Evolutionary conservation across 2,113 vertebrate species (phyloP).

Genomic region (Murina feae): DNA sequence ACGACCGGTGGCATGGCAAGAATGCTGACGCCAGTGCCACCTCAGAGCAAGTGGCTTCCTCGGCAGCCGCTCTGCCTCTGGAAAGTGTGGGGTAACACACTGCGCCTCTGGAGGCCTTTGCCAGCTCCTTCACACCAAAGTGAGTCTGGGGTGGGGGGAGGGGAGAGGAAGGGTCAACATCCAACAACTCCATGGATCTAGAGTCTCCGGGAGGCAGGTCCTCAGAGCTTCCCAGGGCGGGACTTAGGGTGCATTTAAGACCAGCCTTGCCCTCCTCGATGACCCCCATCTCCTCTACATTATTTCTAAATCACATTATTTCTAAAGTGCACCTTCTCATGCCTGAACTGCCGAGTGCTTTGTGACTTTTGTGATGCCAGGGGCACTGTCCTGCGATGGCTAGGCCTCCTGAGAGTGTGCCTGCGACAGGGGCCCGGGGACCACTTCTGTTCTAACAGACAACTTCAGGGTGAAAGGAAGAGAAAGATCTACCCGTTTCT

Average conservation of each 20-base stretch:
- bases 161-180: not conserved
- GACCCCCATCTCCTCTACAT: not conserved
- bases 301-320: not conserved
- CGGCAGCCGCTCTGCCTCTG: not conserved
- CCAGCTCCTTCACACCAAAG: not conserved
- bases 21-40: not conserved
- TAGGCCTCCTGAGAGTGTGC: not conserved
- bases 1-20: not conserved
- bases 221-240: not conserved
- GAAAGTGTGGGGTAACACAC: not conserved
- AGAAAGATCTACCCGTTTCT: not conserved
- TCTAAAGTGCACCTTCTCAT: not conserved
- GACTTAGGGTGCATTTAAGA: not conserved
- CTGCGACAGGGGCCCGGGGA: not conserved
- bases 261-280: not conserved
- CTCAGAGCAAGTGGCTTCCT: accelerated
- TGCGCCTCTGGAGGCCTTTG: not conserved
- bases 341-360: not conserved
- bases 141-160: not conserved
- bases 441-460: not conserved
- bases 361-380: not conserved
- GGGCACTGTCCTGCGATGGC: not conserved
- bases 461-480: not conserved
- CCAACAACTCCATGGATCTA: not conserved
- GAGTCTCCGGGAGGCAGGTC: not conserved